phyloP scores from a whole-genome alignment of 2,888 invertebrate species.

The Brachyptera risi region DNA sequence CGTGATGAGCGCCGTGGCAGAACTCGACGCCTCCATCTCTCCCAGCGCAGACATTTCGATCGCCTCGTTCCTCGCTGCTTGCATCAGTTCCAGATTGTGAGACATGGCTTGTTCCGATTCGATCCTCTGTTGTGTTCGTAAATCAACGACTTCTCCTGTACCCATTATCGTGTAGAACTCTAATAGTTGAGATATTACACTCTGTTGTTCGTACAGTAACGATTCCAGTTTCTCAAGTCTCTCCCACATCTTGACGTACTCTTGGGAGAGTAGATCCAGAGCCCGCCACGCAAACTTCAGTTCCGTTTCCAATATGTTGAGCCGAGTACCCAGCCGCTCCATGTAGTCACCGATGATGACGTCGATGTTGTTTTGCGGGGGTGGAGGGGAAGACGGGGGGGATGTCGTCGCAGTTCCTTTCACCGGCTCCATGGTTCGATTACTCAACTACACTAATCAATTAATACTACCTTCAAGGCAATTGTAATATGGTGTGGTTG shows the following conservation, averaged over 20 bases:
- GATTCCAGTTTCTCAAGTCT: conserved; percentile 83
- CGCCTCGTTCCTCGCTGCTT: conserved; percentile 40
- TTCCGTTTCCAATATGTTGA: conserved; percentile 85
- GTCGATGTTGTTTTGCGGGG: conserved; percentile 36
- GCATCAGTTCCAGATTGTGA: conserved; percentile 47
- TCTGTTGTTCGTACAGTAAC: conserved; percentile 83
- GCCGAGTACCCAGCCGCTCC: conserved; percentile 81
- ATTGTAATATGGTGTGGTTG: no score
- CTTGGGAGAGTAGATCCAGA: conserved; percentile 82
- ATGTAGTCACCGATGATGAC: conserved; percentile 81
- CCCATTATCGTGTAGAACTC: conserved; percentile 68
- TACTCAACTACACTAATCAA: no score
- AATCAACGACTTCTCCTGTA: conserved; percentile 44
- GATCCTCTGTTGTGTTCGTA: conserved; percentile 34
- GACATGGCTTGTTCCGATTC: conserved; percentile 38
- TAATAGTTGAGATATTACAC: conserved; percentile 82
- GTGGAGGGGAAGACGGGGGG: conserved; percentile 23
- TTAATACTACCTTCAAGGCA: no score
- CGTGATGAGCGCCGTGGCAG: conserved; percentile 37
- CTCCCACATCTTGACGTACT: conserved; percentile 93
- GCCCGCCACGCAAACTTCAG: conserved; percentile 91
- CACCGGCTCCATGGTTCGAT: conserved; percentile 16
- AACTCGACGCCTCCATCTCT: conserved; percentile 21
- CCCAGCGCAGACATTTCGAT: conserved; percentile 24
- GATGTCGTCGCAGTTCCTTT: background rate